Evolutionary conservation across 2,888 invertebrate species (phyloP).

Genomic region (Taphrorychus bicolor): DNA sequence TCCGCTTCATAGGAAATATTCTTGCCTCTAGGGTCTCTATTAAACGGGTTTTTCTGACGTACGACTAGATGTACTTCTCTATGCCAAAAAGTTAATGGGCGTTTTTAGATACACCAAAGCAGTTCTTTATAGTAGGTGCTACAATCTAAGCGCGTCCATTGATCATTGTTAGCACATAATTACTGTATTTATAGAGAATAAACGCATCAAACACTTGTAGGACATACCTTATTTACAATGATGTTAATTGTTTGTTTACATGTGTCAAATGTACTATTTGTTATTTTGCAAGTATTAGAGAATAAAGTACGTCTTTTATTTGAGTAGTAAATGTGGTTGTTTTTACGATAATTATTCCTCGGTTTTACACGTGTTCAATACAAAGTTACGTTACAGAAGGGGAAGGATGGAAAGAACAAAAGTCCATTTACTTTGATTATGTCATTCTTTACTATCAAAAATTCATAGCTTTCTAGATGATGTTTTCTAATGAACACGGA

Average conservation of each 20-base stretch:
- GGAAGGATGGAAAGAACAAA: too few relatives aligned
- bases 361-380: too few relatives aligned
- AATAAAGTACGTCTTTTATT: constrained; percentile 2
- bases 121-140: background rate
- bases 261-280: background rate
- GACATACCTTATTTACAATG: background rate
- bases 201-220: background rate
- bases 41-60: background rate
- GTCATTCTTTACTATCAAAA: background rate
- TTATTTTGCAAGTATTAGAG: constrained; percentile 3
- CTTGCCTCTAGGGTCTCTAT: background rate
- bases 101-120: background rate
- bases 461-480: background rate
- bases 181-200: background rate
- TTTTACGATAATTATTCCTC: background rate
- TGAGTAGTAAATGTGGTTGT: background rate
- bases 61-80: background rate
- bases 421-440: too few relatives aligned
- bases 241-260: background rate
- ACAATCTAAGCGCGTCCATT: background rate
- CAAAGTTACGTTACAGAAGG: too few relatives aligned
- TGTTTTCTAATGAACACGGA: background rate
- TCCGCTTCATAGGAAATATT: background rate
- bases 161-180: background rate
- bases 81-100: background rate